These are phyloP conservation scores for Masnerella sp. DNA, from an alignment of 2,888 invertebrate genomes.

Conservation along the genomic window DNA sequence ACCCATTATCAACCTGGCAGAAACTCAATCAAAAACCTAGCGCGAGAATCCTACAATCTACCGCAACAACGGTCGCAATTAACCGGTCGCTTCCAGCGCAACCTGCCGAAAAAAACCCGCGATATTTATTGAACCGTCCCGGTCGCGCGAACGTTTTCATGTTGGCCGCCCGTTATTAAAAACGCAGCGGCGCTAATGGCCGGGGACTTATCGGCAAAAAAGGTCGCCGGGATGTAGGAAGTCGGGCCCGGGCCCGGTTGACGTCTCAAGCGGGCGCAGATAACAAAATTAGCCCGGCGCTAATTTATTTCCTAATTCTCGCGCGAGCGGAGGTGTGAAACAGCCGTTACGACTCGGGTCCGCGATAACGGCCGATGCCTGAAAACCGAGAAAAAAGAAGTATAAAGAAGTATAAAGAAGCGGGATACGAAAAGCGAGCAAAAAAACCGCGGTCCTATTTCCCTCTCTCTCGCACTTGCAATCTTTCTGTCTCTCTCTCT, in stretches of 20 bases:
- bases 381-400: conserved; percentile 52
- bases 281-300: conserved; percentile 77
- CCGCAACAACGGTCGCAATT: no score
- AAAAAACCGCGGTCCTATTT: no score
- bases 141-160: conserved; percentile 31
- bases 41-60: no score
- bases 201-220: conserved; percentile 45
- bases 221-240: conserved; percentile 55
- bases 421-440: conserved; percentile 50
- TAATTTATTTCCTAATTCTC: conserved; percentile 77
- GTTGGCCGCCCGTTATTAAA: conserved; percentile 38
- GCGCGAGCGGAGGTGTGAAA: conserved; percentile 77
- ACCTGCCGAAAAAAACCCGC: no score
- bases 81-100: no score
- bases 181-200: conserved; percentile 39
- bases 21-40: no score
- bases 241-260: conserved; percentile 37
- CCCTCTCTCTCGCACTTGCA: no score
- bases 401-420: conserved; percentile 50
- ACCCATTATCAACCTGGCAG: no score
- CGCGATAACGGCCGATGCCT: conserved; percentile 71
- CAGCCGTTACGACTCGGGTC: conserved; percentile 74
- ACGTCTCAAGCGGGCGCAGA: conserved; percentile 70
- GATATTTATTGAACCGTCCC: conserved; percentile 39
- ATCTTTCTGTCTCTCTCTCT: no score